phyloP scores from a whole-genome alignment of 1,140 invertebrate species.

The Paramacrobiotus metropolitanus region DNA sequence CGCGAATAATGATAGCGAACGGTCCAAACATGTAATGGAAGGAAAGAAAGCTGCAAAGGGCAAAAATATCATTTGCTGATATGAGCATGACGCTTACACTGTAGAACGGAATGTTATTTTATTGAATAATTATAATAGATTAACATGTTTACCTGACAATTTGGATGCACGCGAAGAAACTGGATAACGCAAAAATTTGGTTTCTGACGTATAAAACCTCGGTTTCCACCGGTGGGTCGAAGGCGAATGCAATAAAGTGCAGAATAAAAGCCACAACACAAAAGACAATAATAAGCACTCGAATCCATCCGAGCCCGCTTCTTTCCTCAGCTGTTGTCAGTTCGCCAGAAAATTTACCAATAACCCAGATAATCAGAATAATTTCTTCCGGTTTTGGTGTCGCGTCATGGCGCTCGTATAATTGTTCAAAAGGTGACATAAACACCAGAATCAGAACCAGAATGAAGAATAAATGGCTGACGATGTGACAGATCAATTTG shows the following conservation, averaged over 20 bases:
- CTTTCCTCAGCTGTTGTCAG: constrained; percentile 87
- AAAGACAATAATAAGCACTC: constrained; percentile 11
- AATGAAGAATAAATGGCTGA: constrained; percentile 93
- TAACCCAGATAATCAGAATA: constrained; percentile 82
- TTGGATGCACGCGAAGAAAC: constrained; percentile 83
- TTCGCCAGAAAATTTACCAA: constrained; percentile 78
- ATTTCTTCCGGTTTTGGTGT: constrained; percentile 54
- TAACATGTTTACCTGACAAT: constrained; percentile 40
- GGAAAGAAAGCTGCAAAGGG: constrained; percentile 54
- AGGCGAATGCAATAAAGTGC: constrained; percentile 64
- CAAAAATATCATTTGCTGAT: neutral
- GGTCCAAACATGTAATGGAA: constrained; percentile 97
- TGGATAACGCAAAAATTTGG: constrained; percentile 78
- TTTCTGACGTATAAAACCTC: constrained; percentile 64
- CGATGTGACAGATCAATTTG: constrained; percentile 96
- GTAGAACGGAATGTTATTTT: too few species aligned
- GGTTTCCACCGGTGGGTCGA: constrained; percentile 46
- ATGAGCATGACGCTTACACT: too few species aligned
- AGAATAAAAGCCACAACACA: constrained; percentile 49
- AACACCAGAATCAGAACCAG: constrained; percentile 62
- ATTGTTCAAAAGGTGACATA: constrained; percentile 28
- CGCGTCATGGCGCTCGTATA: neutral
- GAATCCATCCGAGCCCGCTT: constrained; percentile 68
- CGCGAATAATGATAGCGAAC: constrained; percentile 50
- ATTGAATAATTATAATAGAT: too few species aligned